Evolutionary conservation across 2,797 vertebrate species (phyloP).

Genomic region (Peromyscus nudipes): DNA sequence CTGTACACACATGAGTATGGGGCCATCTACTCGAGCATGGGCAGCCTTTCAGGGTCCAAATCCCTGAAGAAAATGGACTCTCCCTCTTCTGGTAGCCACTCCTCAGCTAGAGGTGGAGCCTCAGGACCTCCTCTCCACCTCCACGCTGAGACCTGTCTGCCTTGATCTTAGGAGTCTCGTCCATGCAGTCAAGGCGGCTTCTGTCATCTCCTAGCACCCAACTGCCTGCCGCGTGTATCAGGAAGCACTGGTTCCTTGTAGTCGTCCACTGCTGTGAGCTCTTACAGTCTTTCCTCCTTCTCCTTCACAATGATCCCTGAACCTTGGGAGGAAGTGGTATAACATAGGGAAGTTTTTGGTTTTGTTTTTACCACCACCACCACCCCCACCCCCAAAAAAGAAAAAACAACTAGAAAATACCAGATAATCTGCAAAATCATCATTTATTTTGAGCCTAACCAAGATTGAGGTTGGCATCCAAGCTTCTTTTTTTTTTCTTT

Average conservation of each 20-base stretch:
- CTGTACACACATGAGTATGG: not conserved
- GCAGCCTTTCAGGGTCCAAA: not conserved
- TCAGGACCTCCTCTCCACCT: not conserved
- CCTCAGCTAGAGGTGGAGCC: not conserved
- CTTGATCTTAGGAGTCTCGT: not conserved
- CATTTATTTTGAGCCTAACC: not conserved
- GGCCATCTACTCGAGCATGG: not conserved
- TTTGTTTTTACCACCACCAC: not conserved
- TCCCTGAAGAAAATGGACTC: not conserved
- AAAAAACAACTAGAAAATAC: not conserved
- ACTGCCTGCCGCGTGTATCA: not conserved
- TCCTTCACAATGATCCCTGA: not conserved
- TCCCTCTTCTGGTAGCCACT: not conserved
- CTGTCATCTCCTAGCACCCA: not conserved
- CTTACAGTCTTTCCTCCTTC: not conserved
- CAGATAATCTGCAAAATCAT: not conserved
- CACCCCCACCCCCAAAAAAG: not conserved
- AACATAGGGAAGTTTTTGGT: not conserved
- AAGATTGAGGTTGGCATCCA: not conserved
- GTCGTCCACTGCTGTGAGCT: not conserved
- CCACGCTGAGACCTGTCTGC: not conserved
- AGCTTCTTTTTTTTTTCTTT: no score
- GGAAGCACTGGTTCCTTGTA: not conserved
- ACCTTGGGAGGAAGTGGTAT: not conserved
- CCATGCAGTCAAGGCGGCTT: not conserved